Evolutionary conservation across 2,888 invertebrate species (phyloP), one percentile per base, ranked within the genome.

Genomic region (Pterobdella sp.): DNA sequence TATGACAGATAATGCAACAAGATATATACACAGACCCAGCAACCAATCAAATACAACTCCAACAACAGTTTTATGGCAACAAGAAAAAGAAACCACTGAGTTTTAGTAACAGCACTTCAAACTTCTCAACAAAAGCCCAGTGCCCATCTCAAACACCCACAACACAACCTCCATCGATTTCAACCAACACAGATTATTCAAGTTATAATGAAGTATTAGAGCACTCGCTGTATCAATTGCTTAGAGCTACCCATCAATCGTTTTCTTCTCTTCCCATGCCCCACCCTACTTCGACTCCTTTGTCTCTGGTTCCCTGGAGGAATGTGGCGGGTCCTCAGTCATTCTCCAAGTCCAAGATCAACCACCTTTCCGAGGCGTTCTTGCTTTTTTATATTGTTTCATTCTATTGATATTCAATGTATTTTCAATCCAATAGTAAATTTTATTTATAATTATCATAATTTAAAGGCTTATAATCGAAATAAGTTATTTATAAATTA

Each of bases 191-290:
- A 22, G 4, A 22, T n/a, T 26, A 26, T 22, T 42, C 49, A 42
- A 42, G 22, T 22, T 42, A 42, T n/a, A 94, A 95, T 85, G 94
- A 94, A 82, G 95, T 96, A n/a, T 84, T 96, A 77, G 95, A 96
- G 82, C 96, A 96, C 83, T 94, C 94, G 0, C 85, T 96, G 74
- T 95, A 96, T 85, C 96, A 96, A 84, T 85, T 96, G 74, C 85
- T 96, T 73, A 87, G 95, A 31, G 93, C 94, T 80, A 91, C 93
- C 18, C 95, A 95, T 84, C 90, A 92, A 82, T 90, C 90, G 80
- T 93, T 94, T 84, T 91, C 93, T 3, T 92, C 93, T 85, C 92
- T 93, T 84, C 92, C 94, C 4, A 91, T 94, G 85, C 94, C 95
- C 0, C 94, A 94, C 87, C 95, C 95, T 1, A 91, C 93, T 34